Percentiles rank a stretch among this genome's conserved stretches.
Evolutionary conservation across 2,888 invertebrate genomes (phyloP).

Genomic region (Cryptus viduatorius): DNA sequence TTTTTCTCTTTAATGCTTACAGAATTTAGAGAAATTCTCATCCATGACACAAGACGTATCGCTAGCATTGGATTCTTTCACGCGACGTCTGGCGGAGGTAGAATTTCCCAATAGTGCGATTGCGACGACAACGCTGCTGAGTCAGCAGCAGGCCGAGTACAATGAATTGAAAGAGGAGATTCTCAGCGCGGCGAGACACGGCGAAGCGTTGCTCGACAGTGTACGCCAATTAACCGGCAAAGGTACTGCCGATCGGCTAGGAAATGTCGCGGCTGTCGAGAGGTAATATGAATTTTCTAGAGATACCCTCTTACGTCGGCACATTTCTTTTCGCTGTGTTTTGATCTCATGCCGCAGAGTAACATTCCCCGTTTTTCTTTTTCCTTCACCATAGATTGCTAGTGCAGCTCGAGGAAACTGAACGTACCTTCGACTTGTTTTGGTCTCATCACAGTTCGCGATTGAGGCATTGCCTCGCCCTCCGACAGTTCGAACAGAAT

Average conservation of each 20-base stretch:
- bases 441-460: constrained; percentile 97
- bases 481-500: constrained; percentile 97
- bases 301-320: not conserved
- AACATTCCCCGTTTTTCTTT: not conserved
- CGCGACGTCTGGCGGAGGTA: constrained; percentile 94
- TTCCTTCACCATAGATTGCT: constrained; percentile 88
- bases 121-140: constrained; percentile 94
- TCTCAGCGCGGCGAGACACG: constrained; percentile 94
- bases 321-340: not conserved
- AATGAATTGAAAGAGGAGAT: constrained; percentile 93
- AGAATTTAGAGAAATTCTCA: constrained; percentile 98
- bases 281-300: constrained; percentile 87
- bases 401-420: constrained; percentile 97
- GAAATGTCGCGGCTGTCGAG: constrained; percentile 97
- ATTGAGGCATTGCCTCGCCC: constrained; percentile 94
- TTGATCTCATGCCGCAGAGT: constrained; percentile 4
- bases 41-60: constrained; percentile 96
- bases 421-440: constrained; percentile 96
- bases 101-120: constrained; percentile 98
- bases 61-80: constrained; percentile 93
- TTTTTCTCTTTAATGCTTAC: constrained; percentile 72
- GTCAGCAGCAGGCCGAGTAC: constrained; percentile 92
- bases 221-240: constrained; percentile 88
- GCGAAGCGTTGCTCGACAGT: constrained; percentile 93
- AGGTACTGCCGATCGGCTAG: constrained; percentile 89